Evolutionary conservation across 2,797 vertebrate species (phyloP), one percentile per base, ranked within the genome.

Genomic region (Eupleurogrammus muticus): DNA sequence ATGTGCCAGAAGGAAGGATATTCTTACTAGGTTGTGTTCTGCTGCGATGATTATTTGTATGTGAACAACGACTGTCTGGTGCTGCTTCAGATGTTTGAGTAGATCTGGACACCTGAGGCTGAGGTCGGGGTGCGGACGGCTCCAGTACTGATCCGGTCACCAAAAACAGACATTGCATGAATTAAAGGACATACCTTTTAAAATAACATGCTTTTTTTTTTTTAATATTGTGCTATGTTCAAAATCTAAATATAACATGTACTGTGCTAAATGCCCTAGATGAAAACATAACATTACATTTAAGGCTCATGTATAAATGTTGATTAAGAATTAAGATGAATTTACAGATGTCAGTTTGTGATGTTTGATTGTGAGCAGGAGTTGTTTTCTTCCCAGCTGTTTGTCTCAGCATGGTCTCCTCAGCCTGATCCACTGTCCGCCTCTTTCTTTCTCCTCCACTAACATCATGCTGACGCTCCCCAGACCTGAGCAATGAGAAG

Each of bases 1-100:
- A 5, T 9, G 2, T 36, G 21, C n/a, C 16, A 5, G 4, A 55
- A 13, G 34, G 28, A 52, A 0, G 24, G 9, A 9, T 2, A 62
- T 16, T 62, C 91, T 84, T 87, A 97, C 96, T 89, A 79, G 81
- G 69, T 38, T 81, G 70, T 1, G 81, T 88, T 50, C 85, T 92
- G 53, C 86, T 86, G 2, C 38, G 44, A 68, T 70, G 65, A 0
- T 28, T 3, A 1, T 59, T 14, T 42, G 69, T 20, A 48, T 11
- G 68, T 23, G 63, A 53, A 14, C 3, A 14, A 28, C 16, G 8
- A 60, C 42, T 40, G 21, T 56, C 66, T 21, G 61, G 8, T 40
- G 49, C 53, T 44, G 51, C 49, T 54, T 56, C 1, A 0, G 73
- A 80, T 21, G 68, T 53, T 10, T 88, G 83, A 23, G 66, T 85